Base-by-base conservation (phyloP, 35 echinoderm and acorn worm species). In the Apostichopus parvimensis region DNA sequence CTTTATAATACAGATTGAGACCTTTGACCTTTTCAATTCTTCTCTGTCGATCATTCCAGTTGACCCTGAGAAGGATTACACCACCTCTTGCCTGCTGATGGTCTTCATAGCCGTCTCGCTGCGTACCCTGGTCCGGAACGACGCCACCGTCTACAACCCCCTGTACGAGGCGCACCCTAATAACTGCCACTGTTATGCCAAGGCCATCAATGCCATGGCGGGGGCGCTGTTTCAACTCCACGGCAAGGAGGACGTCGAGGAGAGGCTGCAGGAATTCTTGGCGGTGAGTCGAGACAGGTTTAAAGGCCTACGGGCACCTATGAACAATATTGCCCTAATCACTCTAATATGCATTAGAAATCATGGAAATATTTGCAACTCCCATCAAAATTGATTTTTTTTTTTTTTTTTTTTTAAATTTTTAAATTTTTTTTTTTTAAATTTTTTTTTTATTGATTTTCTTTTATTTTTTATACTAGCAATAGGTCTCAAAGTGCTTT, bases 181-280 rank as follows among this genome's bases (percentile, higher is more conserved):
- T 91, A 99, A 99, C 95, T 94, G 97, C 54, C 97, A 99, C 68
- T 99, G 97, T 70, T 93, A 94, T 56, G 94, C 97, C 55, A 96
- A 96, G 82, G 97, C 97, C 15, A 95, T 99, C 91, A 99, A 99
- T 79, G 95, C 94, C 52, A 94, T 99, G 56, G 94, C 97, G 52
- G 97, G 95, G 23, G 93, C 97, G 56, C 93, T 99, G 72, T 99
- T 99, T 86, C 91, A 93, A 6, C 78, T 99, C 5, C 97, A 99
- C 23, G 91, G 95, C 22, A 94, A 95, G 13, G 95, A 92, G 0
- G 97, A 99, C 60, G 90, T 94, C 8, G 97, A 99, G 87, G 94
- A 99, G 60, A 79, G 97, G 83, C 80, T 99, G 3, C 94, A 96
- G 77, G 97, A 99, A 73, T 99, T 99, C 68, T 86, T 99, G 15